Percentiles rank a stretch among this genome's conserved stretches.
These are phyloP conservation scores for Merops nubicus DNA, from an alignment of 2,113 vertebrate genomes.

Conservation along the genomic window DNA sequence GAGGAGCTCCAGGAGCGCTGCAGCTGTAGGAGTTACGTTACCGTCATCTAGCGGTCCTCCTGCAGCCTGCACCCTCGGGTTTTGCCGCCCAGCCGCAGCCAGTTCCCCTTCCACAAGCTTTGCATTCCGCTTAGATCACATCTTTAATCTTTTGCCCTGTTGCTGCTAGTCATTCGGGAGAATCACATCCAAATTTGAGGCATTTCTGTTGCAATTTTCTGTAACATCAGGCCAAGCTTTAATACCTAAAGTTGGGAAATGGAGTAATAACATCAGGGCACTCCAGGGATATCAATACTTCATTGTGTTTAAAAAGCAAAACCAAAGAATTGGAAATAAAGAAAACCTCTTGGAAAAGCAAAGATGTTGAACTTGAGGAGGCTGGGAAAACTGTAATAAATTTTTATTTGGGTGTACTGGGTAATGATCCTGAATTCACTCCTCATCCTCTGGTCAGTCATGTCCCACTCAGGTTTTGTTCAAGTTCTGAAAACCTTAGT, in stretches of 20 bases:
- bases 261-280: not conserved
- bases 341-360: not conserved
- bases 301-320: not conserved
- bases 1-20: not conserved
- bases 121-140: rapidly evolving
- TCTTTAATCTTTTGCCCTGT: not conserved
- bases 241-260: not conserved
- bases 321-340: not conserved
- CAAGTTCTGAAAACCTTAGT: not conserved
- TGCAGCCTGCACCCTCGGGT: not conserved
- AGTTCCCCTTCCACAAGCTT: not conserved
- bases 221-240: rapidly evolving
- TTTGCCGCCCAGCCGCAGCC: not conserved
- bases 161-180: not conserved
- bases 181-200: not conserved
- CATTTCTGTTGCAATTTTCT: not conserved
- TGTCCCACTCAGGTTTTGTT: not conserved
- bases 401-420: not conserved
- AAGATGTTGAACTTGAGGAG: not conserved
- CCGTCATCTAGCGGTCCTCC: not conserved
- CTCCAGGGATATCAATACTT: not conserved
- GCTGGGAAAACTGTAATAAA: not conserved
- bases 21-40: not conserved
- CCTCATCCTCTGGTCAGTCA: not conserved
- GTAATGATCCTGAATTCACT: not conserved